Conservation (phyloP, 1,140 invertebrate species). For the Aphelinus certus region DNA sequence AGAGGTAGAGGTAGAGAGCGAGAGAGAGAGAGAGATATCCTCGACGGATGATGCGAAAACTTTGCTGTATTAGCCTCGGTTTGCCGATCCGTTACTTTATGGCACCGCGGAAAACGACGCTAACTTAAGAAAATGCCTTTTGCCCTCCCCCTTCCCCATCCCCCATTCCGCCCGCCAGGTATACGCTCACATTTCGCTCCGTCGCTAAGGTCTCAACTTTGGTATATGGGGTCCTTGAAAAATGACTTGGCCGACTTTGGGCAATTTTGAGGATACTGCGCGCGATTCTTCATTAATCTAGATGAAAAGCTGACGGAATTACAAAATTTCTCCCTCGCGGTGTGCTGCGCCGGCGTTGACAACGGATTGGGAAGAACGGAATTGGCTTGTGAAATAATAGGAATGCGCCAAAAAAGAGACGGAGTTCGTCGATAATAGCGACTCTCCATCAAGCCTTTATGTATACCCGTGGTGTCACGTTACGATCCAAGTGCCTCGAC, state of each 20-base stretch:
- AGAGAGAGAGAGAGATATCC: conserved; percentile 8
- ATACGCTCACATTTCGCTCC: background rate
- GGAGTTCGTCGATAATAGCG: no score
- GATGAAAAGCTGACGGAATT: conserved; percentile 35
- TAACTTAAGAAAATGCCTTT: conserved; percentile 46
- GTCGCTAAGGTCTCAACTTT: conserved; percentile 18
- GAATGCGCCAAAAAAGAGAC: no score
- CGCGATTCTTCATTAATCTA: conserved; percentile 28
- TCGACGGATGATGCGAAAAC: conserved; percentile 63
- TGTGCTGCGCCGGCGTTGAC: no score
- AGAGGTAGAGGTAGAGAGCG: conserved; percentile 7
- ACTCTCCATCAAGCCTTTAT: no score
- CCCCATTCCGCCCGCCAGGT: background rate
- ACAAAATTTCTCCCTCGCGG: background rate
- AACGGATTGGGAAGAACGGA: no score
- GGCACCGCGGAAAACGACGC: conserved; percentile 50
- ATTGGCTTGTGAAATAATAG: no score
- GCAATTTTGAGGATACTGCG: conserved; percentile 22
- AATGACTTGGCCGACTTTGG: conserved; percentile 19
- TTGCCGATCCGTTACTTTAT: conserved; percentile 60
- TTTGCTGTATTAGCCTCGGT: conserved; percentile 64
- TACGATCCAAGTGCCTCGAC: no score
- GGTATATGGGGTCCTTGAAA: conserved; percentile 20
- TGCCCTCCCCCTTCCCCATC: background rate
- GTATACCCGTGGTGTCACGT: no score